Evolutionary conservation across 2,888 invertebrate species (phyloP), one percentile per base, ranked within the genome.

Genomic region (Campoplex nolae): DNA sequence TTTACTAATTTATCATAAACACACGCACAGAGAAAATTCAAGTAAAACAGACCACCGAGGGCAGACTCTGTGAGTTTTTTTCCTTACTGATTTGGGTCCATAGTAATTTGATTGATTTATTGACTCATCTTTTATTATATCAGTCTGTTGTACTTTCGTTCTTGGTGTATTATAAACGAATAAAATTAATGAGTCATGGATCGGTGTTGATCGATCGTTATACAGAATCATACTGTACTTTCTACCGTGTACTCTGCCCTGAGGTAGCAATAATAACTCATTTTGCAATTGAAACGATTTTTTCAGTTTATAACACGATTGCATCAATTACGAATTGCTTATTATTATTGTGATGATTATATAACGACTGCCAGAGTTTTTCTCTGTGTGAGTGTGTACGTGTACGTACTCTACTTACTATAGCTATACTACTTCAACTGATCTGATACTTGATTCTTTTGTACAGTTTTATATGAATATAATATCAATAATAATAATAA

Each of bases 401-500:
- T 51, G 51, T 67, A n/a, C 35, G 23, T 56, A 68, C 58, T 18
- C 18, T 76, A 76, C 83, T 68, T 76, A 79, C 56, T 83, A 80
- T 51, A 56, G 35, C 65, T 75, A 54, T 48, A 54, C 84, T 80
- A 75, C 48, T 80, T 70, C 68, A 54, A 76, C 65, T 83, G n/a
- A 48, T 73, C 38, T 76, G 35, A 81, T 85, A 76, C 80, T 65
- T 84, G 51, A 67, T n/a, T 81, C 70, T 71, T 85, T 65, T 85
- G 54, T 76, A 84, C 18, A 45, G 45, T 68, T 62, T 62, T 16
- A 32, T 62, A 32, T 62, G 6, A 73, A 58, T 48, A 23, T 56
- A 28, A 45, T 18, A 68, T 38, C 6, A 6, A 38, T 28, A 16
- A 18, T 48, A 32, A 65, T 71, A 76, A 48, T 45, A n/a, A n/a